phyloP scores from a whole-genome alignment of 2,797 vertebrate species.

The Chrysocyon brachyurus region DNA sequence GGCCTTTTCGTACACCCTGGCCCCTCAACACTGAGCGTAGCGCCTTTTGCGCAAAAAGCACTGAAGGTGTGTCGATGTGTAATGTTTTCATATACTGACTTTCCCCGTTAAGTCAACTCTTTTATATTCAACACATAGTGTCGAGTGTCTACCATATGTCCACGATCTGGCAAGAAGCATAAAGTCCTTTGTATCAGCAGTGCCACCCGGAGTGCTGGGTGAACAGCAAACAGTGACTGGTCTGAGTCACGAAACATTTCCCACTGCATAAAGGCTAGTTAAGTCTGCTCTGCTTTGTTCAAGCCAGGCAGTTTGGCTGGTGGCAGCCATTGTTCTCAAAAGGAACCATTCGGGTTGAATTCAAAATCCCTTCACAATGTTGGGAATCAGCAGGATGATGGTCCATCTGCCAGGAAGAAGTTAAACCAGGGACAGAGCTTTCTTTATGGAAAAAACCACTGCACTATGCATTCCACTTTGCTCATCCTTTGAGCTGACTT shows the following conservation, averaged over 20 bases:
- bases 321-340: slow-evolving; percentile 48
- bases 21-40: not conserved
- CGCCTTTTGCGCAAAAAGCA: not conserved
- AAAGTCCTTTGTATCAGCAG: not conserved
- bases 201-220: not conserved
- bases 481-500: not conserved
- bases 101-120: not conserved
- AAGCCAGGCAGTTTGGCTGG: not conserved
- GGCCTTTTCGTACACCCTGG: not conserved
- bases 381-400: not conserved
- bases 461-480: not conserved
- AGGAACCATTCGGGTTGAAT: not conserved
- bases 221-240: not conserved
- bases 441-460: not conserved
- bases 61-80: not conserved
- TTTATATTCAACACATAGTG: not conserved
- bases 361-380: slow-evolving; percentile 40
- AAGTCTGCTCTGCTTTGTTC: slow-evolving; percentile 13
- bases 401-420: not conserved
- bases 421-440: not conserved
- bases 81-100: not conserved
- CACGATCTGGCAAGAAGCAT: not conserved
- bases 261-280: not conserved
- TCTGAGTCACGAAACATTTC: slow-evolving; percentile 6
- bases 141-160: not conserved